Conservation (phyloP, 2,888 invertebrate genomes). For the Ariolimax columbianus region DNA sequence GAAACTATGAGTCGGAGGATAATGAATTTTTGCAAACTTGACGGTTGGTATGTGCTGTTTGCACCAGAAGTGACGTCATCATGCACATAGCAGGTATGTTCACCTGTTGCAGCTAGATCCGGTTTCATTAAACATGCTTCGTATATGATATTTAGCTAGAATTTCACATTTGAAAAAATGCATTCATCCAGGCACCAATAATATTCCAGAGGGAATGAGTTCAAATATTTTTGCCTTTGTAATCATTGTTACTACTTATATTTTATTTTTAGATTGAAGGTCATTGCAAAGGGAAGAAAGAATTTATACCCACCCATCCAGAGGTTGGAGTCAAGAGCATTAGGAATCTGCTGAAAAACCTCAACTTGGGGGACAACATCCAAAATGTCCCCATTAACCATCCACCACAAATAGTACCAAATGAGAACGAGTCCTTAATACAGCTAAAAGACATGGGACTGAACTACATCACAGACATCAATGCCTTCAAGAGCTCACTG, state of each 20-base stretch:
- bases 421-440: constrained; percentile 8
- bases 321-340: constrained; percentile 7
- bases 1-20: no score
- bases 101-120: no score
- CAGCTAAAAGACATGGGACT: constrained; percentile 17
- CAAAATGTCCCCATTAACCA: neutral
- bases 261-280: constrained; percentile 38
- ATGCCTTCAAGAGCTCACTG: constrained; percentile 32
- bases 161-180: no score
- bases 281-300: constrained; percentile 21
- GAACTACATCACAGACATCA: constrained; percentile 39
- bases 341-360: constrained; percentile 18
- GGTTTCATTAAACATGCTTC: no score
- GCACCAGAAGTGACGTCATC: no score
- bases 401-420: neutral
- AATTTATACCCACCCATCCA: neutral
- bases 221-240: neutral
- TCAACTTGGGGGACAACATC: neutral
- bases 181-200: no score
- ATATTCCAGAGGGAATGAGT: no score
- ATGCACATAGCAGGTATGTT: no score
- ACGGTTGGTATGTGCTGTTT: no score
- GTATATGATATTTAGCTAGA: no score
- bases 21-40: no score
- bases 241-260: neutral